These are phyloP conservation scores for Trachelus iudaicus DNA, from an alignment of 2,888 invertebrate genomes.

Conservation along the genomic window DNA sequence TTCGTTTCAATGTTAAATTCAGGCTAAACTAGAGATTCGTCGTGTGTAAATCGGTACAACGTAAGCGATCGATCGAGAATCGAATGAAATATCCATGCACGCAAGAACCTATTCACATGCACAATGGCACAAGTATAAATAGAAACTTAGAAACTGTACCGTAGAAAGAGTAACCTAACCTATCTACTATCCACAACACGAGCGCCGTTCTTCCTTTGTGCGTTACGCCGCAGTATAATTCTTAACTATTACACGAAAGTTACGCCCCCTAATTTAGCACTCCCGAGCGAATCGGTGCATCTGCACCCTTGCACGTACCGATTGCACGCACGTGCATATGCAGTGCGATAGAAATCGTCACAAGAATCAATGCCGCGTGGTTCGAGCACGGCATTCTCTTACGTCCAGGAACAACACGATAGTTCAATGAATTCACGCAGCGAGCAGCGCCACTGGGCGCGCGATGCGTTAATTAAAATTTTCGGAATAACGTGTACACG, in stretches of 20 bases:
- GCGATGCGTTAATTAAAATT: background rate
- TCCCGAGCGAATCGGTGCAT: background rate
- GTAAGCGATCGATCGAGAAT: background rate
- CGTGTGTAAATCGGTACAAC: background rate
- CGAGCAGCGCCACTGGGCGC: background rate
- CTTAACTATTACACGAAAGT: background rate
- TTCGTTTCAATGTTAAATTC: background rate
- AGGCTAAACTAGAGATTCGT: background rate
- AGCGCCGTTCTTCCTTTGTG: slow-evolving; percentile 1
- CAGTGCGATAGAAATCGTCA: background rate
- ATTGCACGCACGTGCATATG: background rate
- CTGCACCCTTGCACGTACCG: background rate
- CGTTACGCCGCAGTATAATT: slow-evolving; percentile 1
- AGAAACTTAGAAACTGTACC: background rate
- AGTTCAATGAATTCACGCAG: background rate
- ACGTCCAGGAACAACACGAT: background rate
- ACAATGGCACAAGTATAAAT: background rate
- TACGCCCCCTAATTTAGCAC: background rate
- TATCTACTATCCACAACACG: background rate
- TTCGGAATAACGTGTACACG: background rate
- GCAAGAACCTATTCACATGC: background rate
- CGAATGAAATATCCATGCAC: background rate
- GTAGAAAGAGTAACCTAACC: background rate
- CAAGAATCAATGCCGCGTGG: background rate
- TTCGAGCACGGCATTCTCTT: background rate